Conservation (phyloP, 2,797 vertebrate species). For the Gymnoscopelus braueri region DNA sequence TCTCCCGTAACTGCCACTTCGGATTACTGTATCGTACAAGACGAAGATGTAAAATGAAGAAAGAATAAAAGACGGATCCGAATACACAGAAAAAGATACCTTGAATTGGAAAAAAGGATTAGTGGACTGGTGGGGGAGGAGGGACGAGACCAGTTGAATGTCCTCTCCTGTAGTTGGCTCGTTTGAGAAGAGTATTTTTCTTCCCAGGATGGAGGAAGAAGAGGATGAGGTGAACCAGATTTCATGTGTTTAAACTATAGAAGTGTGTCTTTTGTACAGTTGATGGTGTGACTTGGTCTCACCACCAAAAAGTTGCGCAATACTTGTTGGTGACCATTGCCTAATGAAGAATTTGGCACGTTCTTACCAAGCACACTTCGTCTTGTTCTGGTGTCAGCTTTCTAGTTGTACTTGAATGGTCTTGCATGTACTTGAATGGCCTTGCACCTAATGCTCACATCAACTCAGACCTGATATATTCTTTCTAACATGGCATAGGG, state of each 20-base stretch:
- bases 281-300: too few species aligned
- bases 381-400: slow-evolving; percentile 8
- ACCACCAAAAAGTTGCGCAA: too few species aligned
- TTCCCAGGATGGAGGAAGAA: slow-evolving; percentile 65
- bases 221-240: slow-evolving; percentile 67
- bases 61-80: slow-evolving; percentile 7
- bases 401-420: slow-evolving; percentile 20
- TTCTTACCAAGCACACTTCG: neutral
- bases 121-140: slow-evolving; percentile 18
- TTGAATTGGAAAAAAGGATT: neutral
- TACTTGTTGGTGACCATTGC: neutral
- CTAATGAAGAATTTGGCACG: slow-evolving; percentile 10
- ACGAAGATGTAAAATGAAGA: slow-evolving; percentile 26
- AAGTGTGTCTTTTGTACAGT: slow-evolving; percentile 4
- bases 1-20: slow-evolving; percentile 18
- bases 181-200: slow-evolving; percentile 8
- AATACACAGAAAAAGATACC: neutral
- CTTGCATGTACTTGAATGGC: slow-evolving; percentile 14
- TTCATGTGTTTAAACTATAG: slow-evolving; percentile 26
- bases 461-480: neutral
- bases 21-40: slow-evolving; percentile 7
- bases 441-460: neutral
- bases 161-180: neutral
- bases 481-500: too few species aligned
- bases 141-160: slow-evolving; percentile 3